Evolutionary conservation across 1,140 invertebrate species (phyloP), one percentile per base, ranked within the genome.

Genomic region (Anthonomus grandis): DNA sequence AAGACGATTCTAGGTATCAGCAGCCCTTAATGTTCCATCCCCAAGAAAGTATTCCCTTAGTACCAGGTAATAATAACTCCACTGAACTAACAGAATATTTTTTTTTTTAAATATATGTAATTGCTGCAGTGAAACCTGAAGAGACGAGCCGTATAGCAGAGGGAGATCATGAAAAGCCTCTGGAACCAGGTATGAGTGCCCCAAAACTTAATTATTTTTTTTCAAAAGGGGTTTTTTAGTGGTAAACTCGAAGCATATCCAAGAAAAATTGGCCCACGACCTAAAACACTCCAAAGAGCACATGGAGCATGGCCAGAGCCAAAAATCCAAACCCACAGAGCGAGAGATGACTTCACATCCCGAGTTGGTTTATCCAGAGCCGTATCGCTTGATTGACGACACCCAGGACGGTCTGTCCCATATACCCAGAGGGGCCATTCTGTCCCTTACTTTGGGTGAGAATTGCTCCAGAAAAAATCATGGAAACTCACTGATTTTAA

Each of bases 401-500:
- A 66, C 62, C 34, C 78, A 82, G 60, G 85, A 87, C 64, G 82
- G 82, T 3, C 76, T 83, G 47, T 79, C 81, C 55, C 80, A 82
- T 62, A 81, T 77, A 45, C 87, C 88, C 8, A 83, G 81, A 53
- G 91, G 91, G 34, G 92, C 93, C 1, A 84, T 95, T 13, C 80
- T 95, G 63, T 90, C 93, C 0, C 77, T 95, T 34, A 85, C 88
- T 9, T 75, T 92, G 62, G 84, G 83, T 85, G 72, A 51, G 49
- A 4, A n/a, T n/a, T n/a, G n/a, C n/a, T 41, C 38, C 2, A 17
- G 39, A 2, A 12, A 12, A 12, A 34, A 34, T 34, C 31, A 2
- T 2, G 24, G 12, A 21, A 45, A 19, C 10, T 10, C 24, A 45
- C 9, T n/a, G 13, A n/a, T 41, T 41, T 41, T 1, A n/a, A 9